Evolutionary conservation across 30 jellyfish, hydroid and myxozoan genomes (phyloP), one percentile per base, ranked within the genome.

Genomic region (Catostylus mosaicus): DNA sequence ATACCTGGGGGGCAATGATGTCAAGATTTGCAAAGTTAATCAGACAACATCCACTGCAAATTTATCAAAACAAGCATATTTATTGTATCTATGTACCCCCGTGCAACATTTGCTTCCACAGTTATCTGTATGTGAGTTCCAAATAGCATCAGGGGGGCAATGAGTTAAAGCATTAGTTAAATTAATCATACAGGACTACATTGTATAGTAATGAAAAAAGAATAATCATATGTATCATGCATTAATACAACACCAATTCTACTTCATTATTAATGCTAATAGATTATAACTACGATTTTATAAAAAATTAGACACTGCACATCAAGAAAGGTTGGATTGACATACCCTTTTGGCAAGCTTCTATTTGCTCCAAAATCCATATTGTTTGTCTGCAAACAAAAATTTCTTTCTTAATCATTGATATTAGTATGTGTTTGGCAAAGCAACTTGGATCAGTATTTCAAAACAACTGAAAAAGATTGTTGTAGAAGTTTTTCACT

Each of bases 341-440:
- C 67, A 37, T 68, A 38, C 80, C 80, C 64, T 18, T 24, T 35
- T 48, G 60, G 64, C 1, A 68, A 48, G 29, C 60, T 37, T 38
- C 80, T 68, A 40, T 38, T 36, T 68, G 80, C 31, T 48, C 62
- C 29, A 30, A 34, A 68, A 48, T 68, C 80, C 80, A 68, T 68
- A 22, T 32, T 68, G 18, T 9, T 20, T 48, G 18, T 22, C 20
- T 9, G 6, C 16, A 14, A 12, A 37, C 0, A 68, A 38, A 1
- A 23, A 50, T 4, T 10, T 18, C 14, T 6, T 16, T 43, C 16
- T 43, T 6, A 9, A 43, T 16, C 54, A 43, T 6, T 43, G 8
- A 43, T 9, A 16, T 16, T 16, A 6, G 8, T 0, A 43, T 16
- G 8, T 6, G 0, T 43, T 9, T 9, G 54, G 54, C 14, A 0